Conservation (phyloP, 2,113 vertebrate genomes). For the Oreotrochilus melanogaster region DNA sequence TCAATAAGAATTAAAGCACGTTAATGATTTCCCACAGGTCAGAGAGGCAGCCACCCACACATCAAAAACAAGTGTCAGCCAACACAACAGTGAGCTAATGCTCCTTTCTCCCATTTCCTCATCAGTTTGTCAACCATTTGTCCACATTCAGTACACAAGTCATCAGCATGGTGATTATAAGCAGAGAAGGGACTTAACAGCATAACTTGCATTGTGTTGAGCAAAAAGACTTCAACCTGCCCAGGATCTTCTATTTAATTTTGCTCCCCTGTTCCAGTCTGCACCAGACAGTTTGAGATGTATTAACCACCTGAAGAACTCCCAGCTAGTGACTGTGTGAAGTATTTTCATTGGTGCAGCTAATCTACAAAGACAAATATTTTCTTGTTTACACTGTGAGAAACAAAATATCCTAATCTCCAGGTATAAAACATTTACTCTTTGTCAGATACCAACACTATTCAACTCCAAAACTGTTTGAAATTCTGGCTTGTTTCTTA, state of each 20-base stretch:
- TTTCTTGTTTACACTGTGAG: slow-evolving; percentile 11
- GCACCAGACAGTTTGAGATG: not conserved
- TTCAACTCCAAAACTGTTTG: not conserved
- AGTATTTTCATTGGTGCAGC: slow-evolving; percentile 17
- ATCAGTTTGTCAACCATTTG: accelerated
- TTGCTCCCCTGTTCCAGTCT: not conserved
- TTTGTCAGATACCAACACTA: not conserved
- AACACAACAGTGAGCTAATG: not conserved
- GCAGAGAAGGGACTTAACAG: not conserved
- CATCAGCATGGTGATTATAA: not conserved
- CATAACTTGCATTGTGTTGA: not conserved
- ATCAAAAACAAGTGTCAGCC: not conserved
- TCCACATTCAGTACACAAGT: not conserved
- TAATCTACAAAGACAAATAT: slow-evolving; percentile 60
- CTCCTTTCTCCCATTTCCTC: not conserved
- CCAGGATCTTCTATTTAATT: not conserved
- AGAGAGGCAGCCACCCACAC: not conserved
- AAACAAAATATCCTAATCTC: slow-evolving; percentile 52
- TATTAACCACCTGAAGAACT: not conserved
- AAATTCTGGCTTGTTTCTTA: slow-evolving; percentile 14
- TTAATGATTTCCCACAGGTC: not conserved
- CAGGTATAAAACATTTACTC: slow-evolving; percentile 14
- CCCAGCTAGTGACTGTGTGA: not conserved
- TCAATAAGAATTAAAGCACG: not conserved
- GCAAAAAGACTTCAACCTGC: not conserved